Conservation (phyloP, 2,888 invertebrate species). For the Troglohyphantes excavatus region DNA sequence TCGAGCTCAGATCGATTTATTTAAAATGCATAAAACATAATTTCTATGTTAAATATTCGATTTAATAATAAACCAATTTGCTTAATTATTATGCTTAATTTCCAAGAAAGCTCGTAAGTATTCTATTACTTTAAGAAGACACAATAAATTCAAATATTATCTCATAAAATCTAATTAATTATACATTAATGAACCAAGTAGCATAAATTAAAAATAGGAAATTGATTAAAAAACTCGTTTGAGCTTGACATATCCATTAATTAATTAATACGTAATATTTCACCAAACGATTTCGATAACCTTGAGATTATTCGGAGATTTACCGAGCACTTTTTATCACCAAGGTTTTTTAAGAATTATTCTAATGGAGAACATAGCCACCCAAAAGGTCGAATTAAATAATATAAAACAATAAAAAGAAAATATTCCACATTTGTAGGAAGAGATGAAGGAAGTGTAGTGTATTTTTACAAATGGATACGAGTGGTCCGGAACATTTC, state of each 20-base stretch:
- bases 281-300: background rate
- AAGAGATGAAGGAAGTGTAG: slow-evolving; percentile 33
- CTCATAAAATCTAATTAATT: background rate
- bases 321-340: background rate
- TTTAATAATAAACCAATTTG: too few relatives aligned
- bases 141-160: background rate
- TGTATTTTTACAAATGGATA: background rate
- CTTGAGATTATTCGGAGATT: slow-evolving; percentile 28
- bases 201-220: background rate
- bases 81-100: too few relatives aligned
- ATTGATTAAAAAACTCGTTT: slow-evolving; percentile 4
- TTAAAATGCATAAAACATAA: too few relatives aligned
- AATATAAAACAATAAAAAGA: background rate
- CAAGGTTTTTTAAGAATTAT: slow-evolving; percentile 22
- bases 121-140: too few relatives aligned
- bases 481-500: slow-evolving; percentile 30
- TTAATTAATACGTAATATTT: slow-evolving; percentile 34
- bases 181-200: background rate
- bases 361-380: background rate
- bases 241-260: slow-evolving; percentile 9
- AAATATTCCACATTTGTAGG: background rate
- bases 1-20: too few relatives aligned
- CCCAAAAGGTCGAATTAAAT: background rate
- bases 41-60: too few relatives aligned
- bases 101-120: too few relatives aligned